Evolutionary conservation across 2,888 invertebrate species (phyloP).

Genomic region (Eristalis pertinax): DNA sequence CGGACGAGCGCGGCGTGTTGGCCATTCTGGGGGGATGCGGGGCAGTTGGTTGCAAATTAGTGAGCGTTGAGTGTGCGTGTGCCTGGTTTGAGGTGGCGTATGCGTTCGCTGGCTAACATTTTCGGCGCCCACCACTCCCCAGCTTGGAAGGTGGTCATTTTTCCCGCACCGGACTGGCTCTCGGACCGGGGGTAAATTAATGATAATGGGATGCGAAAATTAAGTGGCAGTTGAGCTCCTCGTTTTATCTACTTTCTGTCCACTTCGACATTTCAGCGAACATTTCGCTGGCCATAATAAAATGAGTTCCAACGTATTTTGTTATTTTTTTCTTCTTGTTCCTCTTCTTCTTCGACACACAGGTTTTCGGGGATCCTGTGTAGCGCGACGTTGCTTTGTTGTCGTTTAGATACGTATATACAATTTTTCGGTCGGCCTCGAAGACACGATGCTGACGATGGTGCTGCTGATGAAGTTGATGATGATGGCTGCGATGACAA

Average conservation of each 20-base stretch:
- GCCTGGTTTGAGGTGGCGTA: neutral
- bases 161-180: neutral
- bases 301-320: conserved; percentile 50
- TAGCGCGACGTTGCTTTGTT: conserved; percentile 4
- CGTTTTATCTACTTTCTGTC: conserved; percentile 71
- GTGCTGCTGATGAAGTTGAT: conserved; percentile 50
- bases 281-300: conserved; percentile 65
- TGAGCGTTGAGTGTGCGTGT: conserved; percentile 14
- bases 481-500: conserved; percentile 48
- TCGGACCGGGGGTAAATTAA: conserved; percentile 56
- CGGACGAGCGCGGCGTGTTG: neutral
- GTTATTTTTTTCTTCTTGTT: neutral
- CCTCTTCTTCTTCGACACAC: neutral
- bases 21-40: neutral
- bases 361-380: conserved; percentile 8
- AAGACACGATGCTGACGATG: conserved; percentile 41
- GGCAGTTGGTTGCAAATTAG: conserved; percentile 47
- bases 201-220: conserved; percentile 72
- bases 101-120: conserved; percentile 1
- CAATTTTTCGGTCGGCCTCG: conserved; percentile 35
- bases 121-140: neutral
- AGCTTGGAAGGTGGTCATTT: conserved; percentile 30
- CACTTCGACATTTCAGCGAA: conserved; percentile 65
- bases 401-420: neutral
- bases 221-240: conserved; percentile 72